These are phyloP conservation scores for Mycalesis mineus DNA, from an alignment of 2,888 invertebrate species.

Conservation along the genomic window DNA sequence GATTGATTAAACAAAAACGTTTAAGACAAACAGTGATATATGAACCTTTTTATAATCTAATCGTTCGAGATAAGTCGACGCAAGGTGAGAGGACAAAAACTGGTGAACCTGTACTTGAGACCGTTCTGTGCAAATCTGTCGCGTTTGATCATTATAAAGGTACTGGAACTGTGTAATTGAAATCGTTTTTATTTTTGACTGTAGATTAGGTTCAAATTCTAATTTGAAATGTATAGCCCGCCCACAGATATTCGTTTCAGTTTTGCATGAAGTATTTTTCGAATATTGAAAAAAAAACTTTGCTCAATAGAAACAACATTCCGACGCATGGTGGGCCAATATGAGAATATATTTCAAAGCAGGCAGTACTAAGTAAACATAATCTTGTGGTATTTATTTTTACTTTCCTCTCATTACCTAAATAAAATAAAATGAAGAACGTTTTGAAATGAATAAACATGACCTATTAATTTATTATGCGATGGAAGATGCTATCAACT, in stretches of 20 bases:
- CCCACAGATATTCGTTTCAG: neutral
- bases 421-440: neutral
- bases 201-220: neutral
- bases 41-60: neutral
- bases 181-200: slow-evolving; percentile 2
- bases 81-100: slow-evolving; percentile 13
- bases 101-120: neutral
- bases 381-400: neutral
- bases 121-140: slow-evolving; percentile 9
- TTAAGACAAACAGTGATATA: neutral
- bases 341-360: neutral
- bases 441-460: neutral
- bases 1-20: neutral
- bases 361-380: neutral
- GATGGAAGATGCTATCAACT: neutral
- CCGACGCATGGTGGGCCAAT: too few species aligned
- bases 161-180: neutral
- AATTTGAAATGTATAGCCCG: neutral
- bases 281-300: too few species aligned
- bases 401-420: neutral
- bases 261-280: neutral
- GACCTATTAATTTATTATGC: neutral
- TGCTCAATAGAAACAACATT: too few species aligned
- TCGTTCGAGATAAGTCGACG: slow-evolving; percentile 3
- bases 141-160: slow-evolving; percentile 3